These are phyloP conservation scores for Dasyornis broadbenti DNA, from an alignment of 2,113 vertebrate species.

Conservation along the genomic window DNA sequence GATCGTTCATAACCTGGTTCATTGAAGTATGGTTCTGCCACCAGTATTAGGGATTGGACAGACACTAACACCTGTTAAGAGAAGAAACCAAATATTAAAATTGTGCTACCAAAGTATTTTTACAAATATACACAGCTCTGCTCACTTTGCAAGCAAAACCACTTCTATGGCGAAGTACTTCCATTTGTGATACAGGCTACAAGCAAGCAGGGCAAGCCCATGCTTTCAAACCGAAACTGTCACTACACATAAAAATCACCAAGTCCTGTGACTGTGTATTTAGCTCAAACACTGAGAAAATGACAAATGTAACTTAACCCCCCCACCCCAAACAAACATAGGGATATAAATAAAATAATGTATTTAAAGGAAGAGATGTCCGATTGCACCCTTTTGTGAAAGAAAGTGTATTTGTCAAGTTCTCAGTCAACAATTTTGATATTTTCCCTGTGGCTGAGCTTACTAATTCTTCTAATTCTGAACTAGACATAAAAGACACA, in stretches of 20 bases:
- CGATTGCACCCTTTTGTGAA: not conserved
- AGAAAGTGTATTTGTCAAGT: not conserved
- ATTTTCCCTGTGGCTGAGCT: not conserved
- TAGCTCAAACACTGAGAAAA: not conserved
- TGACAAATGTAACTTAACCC: not conserved
- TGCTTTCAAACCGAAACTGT: not conserved
- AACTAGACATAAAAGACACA: not conserved
- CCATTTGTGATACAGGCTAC: not conserved
- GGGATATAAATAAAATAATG: not conserved
- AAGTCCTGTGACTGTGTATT: not conserved
- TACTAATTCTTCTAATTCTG: not conserved
- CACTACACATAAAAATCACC: not conserved
- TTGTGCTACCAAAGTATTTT: not conserved
- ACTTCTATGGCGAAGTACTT: not conserved
- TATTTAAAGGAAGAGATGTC: not conserved
- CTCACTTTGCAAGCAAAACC: not conserved
- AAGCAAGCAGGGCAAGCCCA: not conserved
- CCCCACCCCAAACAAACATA: not conserved
- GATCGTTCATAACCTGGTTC: conserved; percentile 97
- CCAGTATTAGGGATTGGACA: conserved; percentile 95
- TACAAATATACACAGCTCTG: not conserved
- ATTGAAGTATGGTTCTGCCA: conserved; percentile 97
- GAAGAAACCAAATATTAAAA: not conserved
- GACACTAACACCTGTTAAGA: conserved; percentile 90
- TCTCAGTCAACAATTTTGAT: not conserved